Percentiles rank a stretch among this genome's conserved stretches.
These are phyloP conservation scores for Adineta ricciae DNA, from an alignment of 2,888 invertebrate genomes.

Conservation along the genomic window DNA sequence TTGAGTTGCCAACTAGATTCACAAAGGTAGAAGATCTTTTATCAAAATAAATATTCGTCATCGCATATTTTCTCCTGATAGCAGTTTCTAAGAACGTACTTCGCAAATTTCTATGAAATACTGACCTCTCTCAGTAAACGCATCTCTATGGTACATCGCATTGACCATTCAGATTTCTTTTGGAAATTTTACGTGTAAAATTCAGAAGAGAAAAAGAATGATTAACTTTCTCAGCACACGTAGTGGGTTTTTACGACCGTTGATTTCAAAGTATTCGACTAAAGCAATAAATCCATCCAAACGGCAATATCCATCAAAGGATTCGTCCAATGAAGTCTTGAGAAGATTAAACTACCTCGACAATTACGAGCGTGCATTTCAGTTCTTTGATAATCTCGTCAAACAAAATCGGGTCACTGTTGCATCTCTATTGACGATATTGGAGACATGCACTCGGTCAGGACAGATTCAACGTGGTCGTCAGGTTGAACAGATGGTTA, in stretches of 20 bases:
- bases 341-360: not conserved
- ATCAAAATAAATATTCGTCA: too few relatives aligned
- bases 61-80: too few relatives aligned
- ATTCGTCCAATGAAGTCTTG: not conserved
- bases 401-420: not conserved
- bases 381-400: not conserved
- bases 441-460: not conserved
- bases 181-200: too few relatives aligned
- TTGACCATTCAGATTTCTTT: not conserved
- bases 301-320: not conserved
- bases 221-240: not conserved
- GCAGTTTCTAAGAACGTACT: too few relatives aligned
- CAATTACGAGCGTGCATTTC: not conserved
- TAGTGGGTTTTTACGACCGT: not conserved
- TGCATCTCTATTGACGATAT: not conserved
- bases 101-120: not conserved
- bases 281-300: not conserved
- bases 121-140: not conserved
- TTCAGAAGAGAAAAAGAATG: not conserved
- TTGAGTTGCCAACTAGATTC: not conserved
- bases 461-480: not conserved
- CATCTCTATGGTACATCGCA: not conserved
- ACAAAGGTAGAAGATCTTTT: not conserved
- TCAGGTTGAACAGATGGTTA: not conserved
- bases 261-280: not conserved